Conservation (phyloP, 2,888 invertebrate species). For the Cylindroiulus punctatus region DNA sequence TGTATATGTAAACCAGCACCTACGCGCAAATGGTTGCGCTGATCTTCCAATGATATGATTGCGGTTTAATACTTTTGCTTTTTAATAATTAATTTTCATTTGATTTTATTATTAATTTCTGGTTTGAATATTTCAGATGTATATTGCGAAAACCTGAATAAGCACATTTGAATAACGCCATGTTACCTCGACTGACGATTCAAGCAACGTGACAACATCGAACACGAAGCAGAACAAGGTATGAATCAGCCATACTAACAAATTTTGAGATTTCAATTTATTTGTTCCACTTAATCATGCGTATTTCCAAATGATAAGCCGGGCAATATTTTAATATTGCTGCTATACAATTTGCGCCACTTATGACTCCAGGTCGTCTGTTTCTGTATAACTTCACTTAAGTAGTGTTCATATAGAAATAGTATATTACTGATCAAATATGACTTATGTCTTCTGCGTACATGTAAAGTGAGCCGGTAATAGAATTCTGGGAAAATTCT, state of each 20-base stretch:
- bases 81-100: too few species aligned
- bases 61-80: too few species aligned
- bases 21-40: too few species aligned
- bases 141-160: background rate
- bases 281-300: background rate
- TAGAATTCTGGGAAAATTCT: too few species aligned
- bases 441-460: too few species aligned
- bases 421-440: background rate
- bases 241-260: background rate
- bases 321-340: background rate
- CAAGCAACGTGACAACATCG: conserved; percentile 33
- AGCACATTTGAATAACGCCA: conserved; percentile 3
- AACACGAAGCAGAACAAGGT: conserved; percentile 31
- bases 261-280: background rate
- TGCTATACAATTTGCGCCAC: conserved; percentile 12
- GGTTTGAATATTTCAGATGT: background rate
- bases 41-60: too few species aligned
- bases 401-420: too few species aligned
- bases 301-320: background rate
- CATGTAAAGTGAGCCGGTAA: too few species aligned
- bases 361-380: background rate
- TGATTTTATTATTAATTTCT: too few species aligned
- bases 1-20: too few species aligned
- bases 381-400: background rate
- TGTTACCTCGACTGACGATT: conserved; percentile 20